Base-by-base conservation (phyloP, 2,888 invertebrate genomes). In the Trichacis sp. region DNA sequence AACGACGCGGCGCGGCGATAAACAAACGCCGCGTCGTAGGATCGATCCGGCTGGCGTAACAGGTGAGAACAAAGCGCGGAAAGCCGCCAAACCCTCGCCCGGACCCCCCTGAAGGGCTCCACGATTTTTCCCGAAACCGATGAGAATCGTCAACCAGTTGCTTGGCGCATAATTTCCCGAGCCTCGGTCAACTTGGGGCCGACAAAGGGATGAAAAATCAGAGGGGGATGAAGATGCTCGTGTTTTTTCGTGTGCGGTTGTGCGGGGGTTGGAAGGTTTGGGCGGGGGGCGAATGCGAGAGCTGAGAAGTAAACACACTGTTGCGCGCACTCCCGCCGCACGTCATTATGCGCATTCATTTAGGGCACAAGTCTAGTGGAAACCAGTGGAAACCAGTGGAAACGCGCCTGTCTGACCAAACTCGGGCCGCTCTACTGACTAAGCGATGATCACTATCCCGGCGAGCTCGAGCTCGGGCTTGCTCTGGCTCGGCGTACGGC, bases 351-450 rank as follows among this genome's bases (percentile, higher is more conserved):
- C 12, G 14, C 14, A 29, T 46, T 14, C 52, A 50, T 48, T 19
- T 29, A 53, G 38, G 36, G 33, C 12, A 24, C 14, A 53, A 58
- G 43, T 50, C 58, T 54, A 14, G 14, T 33, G 24, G 19, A 30
- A 50, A 40, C 19, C 47, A 38, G 57, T 48, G 53, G 1, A 24
- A 15, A 14, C 33, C 49, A 18, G 36, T 54, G 43, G 54, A 59
- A 46, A 57, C 68, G 60, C 64, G 57, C 42, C 49, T 57, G 77
- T 77, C 81, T 73, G 79, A 76, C 76, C 75, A 68, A 76, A 77
- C 75, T 80, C 78, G 76, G 77, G 80, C 78, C 81, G 77, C 79
- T 78, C 80, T 75, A 80, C 80, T 79, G 72, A 83, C 83, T 83
- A 82, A 70, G 60, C 47, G 58, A 76, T 71, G 62, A 64, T 54